Evolutionary conservation across 2,113 vertebrate species (phyloP), one percentile per base, ranked within the genome.

Genomic region (Vulpes vulpes): DNA sequence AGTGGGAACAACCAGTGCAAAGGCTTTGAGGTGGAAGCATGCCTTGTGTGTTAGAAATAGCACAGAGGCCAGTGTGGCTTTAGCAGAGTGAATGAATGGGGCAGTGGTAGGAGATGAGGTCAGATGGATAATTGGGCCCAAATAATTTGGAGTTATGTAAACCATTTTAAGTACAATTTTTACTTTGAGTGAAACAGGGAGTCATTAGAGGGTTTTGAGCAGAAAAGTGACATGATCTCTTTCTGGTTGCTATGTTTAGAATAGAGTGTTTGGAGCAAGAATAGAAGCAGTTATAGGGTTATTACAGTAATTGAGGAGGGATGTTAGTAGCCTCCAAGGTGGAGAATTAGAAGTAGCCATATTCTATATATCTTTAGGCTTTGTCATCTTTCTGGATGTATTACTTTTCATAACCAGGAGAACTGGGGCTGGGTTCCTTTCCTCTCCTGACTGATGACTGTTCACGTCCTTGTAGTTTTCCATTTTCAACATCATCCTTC

Each of bases 101-200:
- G 14, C 30, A 60, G 32, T 79, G 51, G 53, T 57, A 82, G 78
- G 35, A 83, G 27, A 84, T 82, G 32, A 88, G 55, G 53, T 62
- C 78, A 85, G 87, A 91, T 16, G 8, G 22, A 43, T 64, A 74
- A 93, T 14, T 93, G 69, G 65, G 23, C 25, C 23, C n/a, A 17
- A n/a, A 53, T 90, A 32, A 89, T 57, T 89, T 83, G 78, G 64
- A 38, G 30, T 93, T 82, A 38, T 69, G 3, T 69, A 74, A 62
- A 60, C 62, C 82, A 88, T 91, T 93, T 83, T 88, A 87, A 74
- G 64, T 51, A 65, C 55, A 79, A 25, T 53, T 97, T 97, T 96
- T 91, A 84, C 82, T 79, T 35, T 67, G 38, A 97, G 89, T 91
- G 69, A 88, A 93, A 93, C 51, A 19, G 67, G 32, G 69, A 94